These are phyloP conservation scores for Seriola aureovittata DNA, from an alignment of 2,113 vertebrate species.

Conservation along the genomic window DNA sequence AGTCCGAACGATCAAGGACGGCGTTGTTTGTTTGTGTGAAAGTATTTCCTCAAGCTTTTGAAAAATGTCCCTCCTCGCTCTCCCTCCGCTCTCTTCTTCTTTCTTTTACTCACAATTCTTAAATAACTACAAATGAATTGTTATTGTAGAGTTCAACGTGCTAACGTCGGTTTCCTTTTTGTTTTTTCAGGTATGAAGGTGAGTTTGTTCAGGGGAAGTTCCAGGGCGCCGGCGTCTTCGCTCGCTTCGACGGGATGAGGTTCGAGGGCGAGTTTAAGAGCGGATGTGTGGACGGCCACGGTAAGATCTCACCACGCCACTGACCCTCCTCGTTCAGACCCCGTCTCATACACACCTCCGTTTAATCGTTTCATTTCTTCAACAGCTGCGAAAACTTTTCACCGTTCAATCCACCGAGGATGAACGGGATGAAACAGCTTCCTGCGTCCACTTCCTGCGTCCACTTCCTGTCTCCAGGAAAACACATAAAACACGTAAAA, in stretches of 20 bases:
- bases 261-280: conserved; percentile 97
- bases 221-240: conserved; percentile 93
- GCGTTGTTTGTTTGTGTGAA: not conserved
- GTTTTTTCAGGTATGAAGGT: conserved; percentile 91
- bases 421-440: too few relatives aligned
- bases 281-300: conserved; percentile 94
- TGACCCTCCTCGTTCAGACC: too few relatives aligned
- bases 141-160: not conserved
- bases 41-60: not conserved
- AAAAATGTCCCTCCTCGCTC: too few relatives aligned
- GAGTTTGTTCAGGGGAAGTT: conserved; percentile 98
- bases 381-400: too few relatives aligned
- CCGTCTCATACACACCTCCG: too few relatives aligned
- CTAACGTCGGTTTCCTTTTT: not conserved
- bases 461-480: too few relatives aligned
- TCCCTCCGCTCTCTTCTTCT: not conserved
- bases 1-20: conserved; percentile 10
- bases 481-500: too few relatives aligned
- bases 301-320: conserved; percentile 78
- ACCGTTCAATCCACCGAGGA: too few relatives aligned
- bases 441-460: too few relatives aligned
- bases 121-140: not conserved
- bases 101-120: not conserved
- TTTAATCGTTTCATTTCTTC: too few relatives aligned
- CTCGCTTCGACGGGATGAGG: conserved; percentile 94